phyloP scores from a whole-genome alignment of 2,797 vertebrate species.

The Anabacerthia variegaticeps region DNA sequence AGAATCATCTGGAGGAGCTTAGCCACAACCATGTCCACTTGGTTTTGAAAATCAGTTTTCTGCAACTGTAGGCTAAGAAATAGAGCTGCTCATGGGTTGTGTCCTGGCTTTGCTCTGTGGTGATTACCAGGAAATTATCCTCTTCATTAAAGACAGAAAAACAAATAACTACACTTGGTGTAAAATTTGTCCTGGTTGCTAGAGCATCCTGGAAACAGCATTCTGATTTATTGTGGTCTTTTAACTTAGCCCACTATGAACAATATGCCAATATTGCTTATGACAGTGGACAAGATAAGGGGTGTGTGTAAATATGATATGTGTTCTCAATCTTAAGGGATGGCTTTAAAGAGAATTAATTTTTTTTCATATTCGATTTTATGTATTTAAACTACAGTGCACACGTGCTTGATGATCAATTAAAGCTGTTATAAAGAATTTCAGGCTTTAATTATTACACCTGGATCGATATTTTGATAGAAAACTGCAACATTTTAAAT shows the following conservation, averaged over 20 bases:
- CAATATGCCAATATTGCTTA: not conserved
- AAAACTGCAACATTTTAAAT: not conserved
- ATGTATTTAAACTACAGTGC: not conserved
- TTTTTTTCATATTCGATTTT: not conserved
- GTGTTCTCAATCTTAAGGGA: not conserved
- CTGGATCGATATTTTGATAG: conserved; percentile 41
- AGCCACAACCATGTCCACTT: not conserved
- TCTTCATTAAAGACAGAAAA: not conserved
- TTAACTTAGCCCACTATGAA: not conserved
- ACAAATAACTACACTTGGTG: not conserved
- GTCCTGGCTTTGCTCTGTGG: not conserved
- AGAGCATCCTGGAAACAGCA: not conserved
- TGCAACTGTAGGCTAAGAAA: not conserved
- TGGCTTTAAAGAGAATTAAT: not conserved
- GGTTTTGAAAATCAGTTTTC: not conserved
- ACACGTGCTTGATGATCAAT: conserved; percentile 15
- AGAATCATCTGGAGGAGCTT: not conserved
- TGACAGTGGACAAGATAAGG: not conserved
- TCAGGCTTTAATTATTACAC: not conserved
- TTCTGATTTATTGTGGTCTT: not conserved
- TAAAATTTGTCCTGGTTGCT: not conserved
- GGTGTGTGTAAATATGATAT: not conserved
- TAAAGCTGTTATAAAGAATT: not conserved
- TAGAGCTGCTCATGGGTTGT: not conserved
- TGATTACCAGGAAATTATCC: not conserved